A percentile compares a stretch with the other conserved stretches of the same genome.
Evolutionary conservation across 2,113 vertebrate genomes (phyloP).

Genomic region (Phylloscopus trochiloides): DNA sequence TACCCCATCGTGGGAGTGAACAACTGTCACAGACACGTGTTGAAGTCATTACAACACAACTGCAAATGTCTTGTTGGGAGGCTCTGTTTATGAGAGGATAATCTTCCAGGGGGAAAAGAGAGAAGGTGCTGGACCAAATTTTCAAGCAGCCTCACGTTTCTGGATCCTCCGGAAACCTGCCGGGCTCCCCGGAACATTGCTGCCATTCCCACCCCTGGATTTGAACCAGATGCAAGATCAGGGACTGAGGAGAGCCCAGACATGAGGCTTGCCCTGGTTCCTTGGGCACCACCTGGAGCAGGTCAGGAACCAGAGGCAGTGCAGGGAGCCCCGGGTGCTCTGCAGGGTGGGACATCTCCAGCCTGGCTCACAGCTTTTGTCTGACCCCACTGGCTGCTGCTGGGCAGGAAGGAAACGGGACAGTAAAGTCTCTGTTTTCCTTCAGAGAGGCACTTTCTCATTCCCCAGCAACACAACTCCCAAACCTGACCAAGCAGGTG

Average conservation of each 20-base stretch:
- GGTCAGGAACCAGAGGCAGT: background rate
- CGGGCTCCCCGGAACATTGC: background rate
- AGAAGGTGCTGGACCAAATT: background rate
- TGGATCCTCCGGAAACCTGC: background rate
- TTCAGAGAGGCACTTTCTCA: background rate
- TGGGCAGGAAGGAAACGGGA: background rate
- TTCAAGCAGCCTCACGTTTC: background rate
- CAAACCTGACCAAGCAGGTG: background rate
- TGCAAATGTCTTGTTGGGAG: background rate
- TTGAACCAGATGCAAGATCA: background rate
- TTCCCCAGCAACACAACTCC: background rate
- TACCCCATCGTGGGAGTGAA: background rate
- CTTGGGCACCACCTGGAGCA: background rate
- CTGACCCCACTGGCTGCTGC: background rate
- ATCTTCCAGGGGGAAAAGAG: background rate
- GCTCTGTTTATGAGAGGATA: background rate
- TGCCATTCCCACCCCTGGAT: background rate
- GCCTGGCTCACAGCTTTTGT: background rate
- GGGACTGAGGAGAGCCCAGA: background rate
- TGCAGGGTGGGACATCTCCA: background rate
- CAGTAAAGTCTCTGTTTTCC: too few relatives aligned
- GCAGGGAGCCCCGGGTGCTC: background rate
- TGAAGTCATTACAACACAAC: background rate
- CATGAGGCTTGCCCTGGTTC: background rate
- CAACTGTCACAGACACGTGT: background rate